Evolutionary conservation across 2,888 invertebrate species (phyloP), one percentile per base, ranked within the genome.

Genomic region (Platycnemis pennipes): DNA sequence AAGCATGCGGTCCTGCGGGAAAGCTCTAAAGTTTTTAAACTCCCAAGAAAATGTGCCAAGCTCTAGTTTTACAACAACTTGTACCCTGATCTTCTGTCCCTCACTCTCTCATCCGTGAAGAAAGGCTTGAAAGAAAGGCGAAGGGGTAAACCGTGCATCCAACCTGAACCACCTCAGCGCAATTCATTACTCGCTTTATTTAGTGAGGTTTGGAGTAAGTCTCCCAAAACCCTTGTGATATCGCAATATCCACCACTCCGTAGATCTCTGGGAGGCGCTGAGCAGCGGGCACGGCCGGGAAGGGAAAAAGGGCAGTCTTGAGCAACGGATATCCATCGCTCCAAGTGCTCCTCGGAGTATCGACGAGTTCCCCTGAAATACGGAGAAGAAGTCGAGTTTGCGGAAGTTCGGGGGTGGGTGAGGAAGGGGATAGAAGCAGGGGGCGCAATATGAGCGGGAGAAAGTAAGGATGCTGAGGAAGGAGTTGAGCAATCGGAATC

Each of bases 281-380:
- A 22, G 19, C 5, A 56, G 56, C 26, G 86, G 26, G 44, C 0
- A 44, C 16, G 37, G 44, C 5, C 2, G 86, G 26, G 2, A 42
- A 87, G 3, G 88, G 45, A 26, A 53, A 89, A 89, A 89, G 42
- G 49, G 26, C 42, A 16, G 88, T 63, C 63, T 26, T 63, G 49
- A 88, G 53, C 89, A 89, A 42, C 89, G 42, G 89, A 89, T 89
- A 89, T 88, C 49, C 88, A 31, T 88, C 49, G 88, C 63, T 26
- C 63, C 63, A 63, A 63, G 49, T 42, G 49, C 56, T 53, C 53
- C 42, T 37, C 42, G 37, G 42, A 56, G 88, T 88, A 53, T 89
- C 53, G 89, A 89, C 89, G 53, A 89, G 31, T 89, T 89, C 56
- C n/a, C n/a, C 5, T 22, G 7, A 26, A 63, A n/a, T 2, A 63